Conservation (phyloP, 2,797 vertebrate species). For the Novumbra hubbsi region DNA sequence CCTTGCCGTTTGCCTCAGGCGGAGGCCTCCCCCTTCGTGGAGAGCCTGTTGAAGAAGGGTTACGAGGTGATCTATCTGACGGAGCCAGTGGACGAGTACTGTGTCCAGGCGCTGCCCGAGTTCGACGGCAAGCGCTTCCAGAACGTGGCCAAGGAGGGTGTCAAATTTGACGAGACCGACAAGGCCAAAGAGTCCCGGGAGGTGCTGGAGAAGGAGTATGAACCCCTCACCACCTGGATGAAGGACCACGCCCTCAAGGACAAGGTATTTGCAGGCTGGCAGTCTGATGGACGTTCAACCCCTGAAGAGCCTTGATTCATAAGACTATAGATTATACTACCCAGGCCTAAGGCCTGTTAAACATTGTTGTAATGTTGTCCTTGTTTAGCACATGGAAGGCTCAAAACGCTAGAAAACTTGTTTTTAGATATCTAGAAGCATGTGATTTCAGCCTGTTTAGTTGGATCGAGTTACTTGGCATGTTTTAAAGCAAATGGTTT, state of each 20-base stretch:
- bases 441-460: too few species aligned
- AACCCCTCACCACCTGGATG: conserved; percentile 95
- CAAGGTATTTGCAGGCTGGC: conserved; percentile 70
- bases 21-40: conserved; percentile 95
- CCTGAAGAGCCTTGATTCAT: too few species aligned
- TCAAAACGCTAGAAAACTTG: too few species aligned
- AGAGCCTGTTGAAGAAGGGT: conserved; percentile 93
- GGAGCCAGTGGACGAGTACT: conserved; percentile 97
- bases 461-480: too few species aligned
- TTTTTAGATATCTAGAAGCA: too few species aligned
- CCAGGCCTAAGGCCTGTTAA: too few species aligned
- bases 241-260: conserved; percentile 95
- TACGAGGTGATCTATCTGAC: conserved; percentile 98
- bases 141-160: conserved; percentile 96
- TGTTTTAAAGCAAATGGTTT: too few species aligned
- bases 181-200: conserved; percentile 92
- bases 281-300: too few species aligned
- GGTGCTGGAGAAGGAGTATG: conserved; percentile 90
- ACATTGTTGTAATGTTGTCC: too few species aligned
- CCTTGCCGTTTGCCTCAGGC: conserved; percentile 68
- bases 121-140: conserved; percentile 98
- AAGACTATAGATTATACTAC: too few species aligned
- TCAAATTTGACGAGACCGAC: conserved; percentile 96
- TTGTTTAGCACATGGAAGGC: too few species aligned
- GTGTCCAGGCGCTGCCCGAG: conserved; percentile 95